These are phyloP conservation scores for Hemaris fuciformis DNA, from an alignment of 2,888 invertebrate species.

Conservation along the genomic window DNA sequence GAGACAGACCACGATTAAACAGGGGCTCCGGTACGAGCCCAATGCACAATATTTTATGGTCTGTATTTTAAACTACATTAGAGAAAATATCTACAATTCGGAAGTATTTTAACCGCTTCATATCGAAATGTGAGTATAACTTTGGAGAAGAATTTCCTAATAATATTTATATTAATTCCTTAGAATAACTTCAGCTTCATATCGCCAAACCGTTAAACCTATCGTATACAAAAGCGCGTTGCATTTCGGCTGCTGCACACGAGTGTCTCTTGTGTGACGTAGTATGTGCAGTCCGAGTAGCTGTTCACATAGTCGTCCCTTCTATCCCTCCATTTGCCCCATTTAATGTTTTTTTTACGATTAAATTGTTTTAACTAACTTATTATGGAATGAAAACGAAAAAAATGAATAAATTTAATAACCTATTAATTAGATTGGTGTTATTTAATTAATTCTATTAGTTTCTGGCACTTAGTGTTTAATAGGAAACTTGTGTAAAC, in stretches of 20 bases:
- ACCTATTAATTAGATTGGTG: neutral
- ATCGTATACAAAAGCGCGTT: conserved; percentile 31
- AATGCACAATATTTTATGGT: too few species aligned
- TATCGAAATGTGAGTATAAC: neutral
- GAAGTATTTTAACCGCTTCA: neutral
- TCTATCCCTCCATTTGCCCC: neutral
- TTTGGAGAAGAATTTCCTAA: neutral
- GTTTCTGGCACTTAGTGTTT: neutral
- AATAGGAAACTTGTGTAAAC: too few species aligned
- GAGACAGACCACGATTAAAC: neutral
- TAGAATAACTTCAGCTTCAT: neutral
- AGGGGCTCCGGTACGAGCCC: neutral
- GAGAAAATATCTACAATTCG: neutral
- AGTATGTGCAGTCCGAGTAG: neutral
- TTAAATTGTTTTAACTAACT: too few species aligned
- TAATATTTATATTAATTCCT: neutral
- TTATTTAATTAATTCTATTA: neutral
- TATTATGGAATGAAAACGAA: too few species aligned
- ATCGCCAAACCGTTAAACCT: conserved; percentile 9
- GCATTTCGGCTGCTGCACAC: neutral
- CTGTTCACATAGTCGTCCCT: neutral
- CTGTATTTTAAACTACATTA: too few species aligned
- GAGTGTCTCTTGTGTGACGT: neutral
- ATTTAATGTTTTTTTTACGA: too few species aligned
- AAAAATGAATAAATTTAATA: too few species aligned